Percentiles rank a stretch among this genome's conserved stretches.
Conservation (phyloP, 53 echinoderm and acorn worm species). For the Zoroaster sp. region DNA sequence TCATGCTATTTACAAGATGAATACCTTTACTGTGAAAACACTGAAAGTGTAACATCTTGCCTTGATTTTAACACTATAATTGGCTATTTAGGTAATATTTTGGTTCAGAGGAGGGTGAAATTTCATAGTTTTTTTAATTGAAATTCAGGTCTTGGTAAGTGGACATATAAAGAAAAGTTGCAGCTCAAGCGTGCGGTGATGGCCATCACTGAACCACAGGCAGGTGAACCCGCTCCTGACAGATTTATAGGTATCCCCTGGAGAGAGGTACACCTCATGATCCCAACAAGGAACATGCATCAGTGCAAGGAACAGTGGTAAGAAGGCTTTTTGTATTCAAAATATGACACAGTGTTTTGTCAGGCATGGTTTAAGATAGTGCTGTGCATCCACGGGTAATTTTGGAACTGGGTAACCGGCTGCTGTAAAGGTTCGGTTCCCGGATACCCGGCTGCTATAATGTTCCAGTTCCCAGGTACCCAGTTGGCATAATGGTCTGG, state of each 20-base stretch:
- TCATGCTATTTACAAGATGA: background rate
- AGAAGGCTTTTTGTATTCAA: background rate
- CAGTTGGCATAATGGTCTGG: background rate
- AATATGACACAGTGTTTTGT: background rate
- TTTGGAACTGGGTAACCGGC: too few species aligned
- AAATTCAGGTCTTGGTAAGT: background rate
- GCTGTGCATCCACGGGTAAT: too few species aligned
- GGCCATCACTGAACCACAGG: background rate
- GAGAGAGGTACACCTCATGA: background rate
- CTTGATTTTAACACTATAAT: too few species aligned
- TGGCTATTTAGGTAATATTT: too few species aligned
- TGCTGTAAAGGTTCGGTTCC: background rate
- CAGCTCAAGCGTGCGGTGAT: background rate
- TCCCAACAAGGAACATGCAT: background rate
- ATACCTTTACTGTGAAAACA: background rate
- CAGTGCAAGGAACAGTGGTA: background rate
- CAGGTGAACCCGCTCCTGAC: background rate
- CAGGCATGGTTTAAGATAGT: background rate
- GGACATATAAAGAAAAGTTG: background rate
- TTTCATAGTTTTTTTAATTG: background rate
- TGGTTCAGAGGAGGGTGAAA: too few species aligned
- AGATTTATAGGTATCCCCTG: background rate
- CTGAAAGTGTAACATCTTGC: too few species aligned
- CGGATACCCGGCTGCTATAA: background rate
- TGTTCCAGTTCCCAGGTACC: background rate